A percentile compares a stretch with the other conserved stretches of the same genome.
phyloP scores from a whole-genome alignment of 2,888 invertebrate species.

The Tinea pellionella region DNA sequence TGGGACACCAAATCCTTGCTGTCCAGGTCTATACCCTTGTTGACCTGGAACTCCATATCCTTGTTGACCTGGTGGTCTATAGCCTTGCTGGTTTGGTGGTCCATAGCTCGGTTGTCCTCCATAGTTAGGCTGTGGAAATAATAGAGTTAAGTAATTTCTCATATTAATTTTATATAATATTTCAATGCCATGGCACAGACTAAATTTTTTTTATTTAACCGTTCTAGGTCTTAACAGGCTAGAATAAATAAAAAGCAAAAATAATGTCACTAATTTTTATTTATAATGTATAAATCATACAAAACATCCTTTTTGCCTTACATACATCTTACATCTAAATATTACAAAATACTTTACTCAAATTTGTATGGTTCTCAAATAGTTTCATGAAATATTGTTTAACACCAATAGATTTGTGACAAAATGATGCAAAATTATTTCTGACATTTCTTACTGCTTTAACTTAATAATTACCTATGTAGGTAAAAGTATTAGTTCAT shows the following conservation, averaged over 20 bases:
- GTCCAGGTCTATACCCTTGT: slow-evolving; percentile 24
- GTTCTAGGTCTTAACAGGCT: neutral
- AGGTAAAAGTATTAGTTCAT: no score
- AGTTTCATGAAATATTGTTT: no score
- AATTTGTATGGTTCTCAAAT: no score
- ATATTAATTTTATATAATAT: neutral
- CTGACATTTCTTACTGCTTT: no score
- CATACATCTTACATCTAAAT: slow-evolving; percentile 1
- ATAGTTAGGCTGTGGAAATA: slow-evolving; percentile 22
- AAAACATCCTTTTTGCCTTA: slow-evolving; percentile 20
- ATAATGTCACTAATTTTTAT: slow-evolving; percentile 35
- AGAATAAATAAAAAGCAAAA: slow-evolving; percentile 16
- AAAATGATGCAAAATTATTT: no score
- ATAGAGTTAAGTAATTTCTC: slow-evolving; percentile 17
- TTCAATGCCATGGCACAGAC: no score
- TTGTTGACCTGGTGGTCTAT: slow-evolving; percentile 21
- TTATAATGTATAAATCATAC: slow-evolving; percentile 56
- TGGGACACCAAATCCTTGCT: neutral
- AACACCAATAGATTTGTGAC: no score
- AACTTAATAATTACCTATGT: no score
- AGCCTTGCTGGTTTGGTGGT: slow-evolving; percentile 21
- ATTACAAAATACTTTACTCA: neutral
- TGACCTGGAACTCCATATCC: neutral
- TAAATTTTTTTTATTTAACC: no score
- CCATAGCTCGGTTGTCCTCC: slow-evolving; percentile 34